phyloP scores from a whole-genome alignment of 2,888 invertebrate genomes.

The Eurytoma californica region DNA sequence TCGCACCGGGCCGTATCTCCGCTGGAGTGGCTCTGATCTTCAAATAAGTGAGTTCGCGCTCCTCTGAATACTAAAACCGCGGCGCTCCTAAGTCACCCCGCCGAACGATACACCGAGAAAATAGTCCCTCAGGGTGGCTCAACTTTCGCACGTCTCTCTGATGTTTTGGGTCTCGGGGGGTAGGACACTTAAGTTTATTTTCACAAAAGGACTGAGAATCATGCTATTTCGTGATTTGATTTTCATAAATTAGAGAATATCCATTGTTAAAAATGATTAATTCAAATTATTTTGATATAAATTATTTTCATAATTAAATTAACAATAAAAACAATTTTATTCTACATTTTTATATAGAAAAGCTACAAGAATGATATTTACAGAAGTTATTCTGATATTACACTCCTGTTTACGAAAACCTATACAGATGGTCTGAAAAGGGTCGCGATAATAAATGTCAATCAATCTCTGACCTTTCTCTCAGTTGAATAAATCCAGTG shows the following conservation, averaged over 20 bases:
- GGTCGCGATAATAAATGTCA: conserved; percentile 35
- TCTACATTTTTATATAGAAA: too few species aligned
- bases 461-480: conserved; percentile 29
- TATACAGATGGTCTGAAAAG: background rate
- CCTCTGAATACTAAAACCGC: conserved; percentile 71
- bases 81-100: conserved; percentile 21
- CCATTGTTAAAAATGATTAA: background rate
- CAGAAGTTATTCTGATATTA: too few species aligned
- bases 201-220: too few species aligned
- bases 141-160: background rate
- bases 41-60: conserved; percentile 74
- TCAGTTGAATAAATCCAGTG: conserved; percentile 8
- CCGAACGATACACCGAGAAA: conserved; percentile 28
- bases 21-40: conserved; percentile 69
- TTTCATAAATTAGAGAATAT: background rate
- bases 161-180: background rate
- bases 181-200: too few species aligned
- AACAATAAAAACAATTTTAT: too few species aligned
- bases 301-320: too few species aligned
- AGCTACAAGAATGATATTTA: too few species aligned
- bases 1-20: conserved; percentile 61
- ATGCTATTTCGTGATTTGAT: too few species aligned
- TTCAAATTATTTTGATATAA: background rate
- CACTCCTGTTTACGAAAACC: background rate
- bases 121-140: conserved; percentile 8